phyloP scores from a whole-genome alignment of 2,797 vertebrate genomes.

The Falco berigora region DNA sequence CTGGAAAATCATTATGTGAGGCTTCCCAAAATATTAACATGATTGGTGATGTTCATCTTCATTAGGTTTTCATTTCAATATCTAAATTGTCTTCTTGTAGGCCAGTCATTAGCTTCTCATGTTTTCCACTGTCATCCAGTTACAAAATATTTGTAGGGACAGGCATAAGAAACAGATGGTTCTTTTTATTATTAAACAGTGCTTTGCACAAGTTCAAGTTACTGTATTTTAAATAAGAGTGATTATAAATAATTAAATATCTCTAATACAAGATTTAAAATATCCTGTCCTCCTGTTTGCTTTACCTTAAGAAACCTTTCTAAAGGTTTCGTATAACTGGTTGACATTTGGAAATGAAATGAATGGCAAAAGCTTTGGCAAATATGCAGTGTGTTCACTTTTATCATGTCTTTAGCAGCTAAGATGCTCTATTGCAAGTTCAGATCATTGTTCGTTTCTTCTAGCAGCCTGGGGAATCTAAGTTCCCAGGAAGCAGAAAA shows the following conservation, averaged over 20 bases:
- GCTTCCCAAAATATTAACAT: conserved; percentile 53
- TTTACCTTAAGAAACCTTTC: conserved; percentile 38
- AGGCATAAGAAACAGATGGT: neutral
- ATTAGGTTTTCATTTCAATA: conserved; percentile 51
- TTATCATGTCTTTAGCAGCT: conserved; percentile 44
- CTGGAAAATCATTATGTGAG: conserved; percentile 51
- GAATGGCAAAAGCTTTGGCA: conserved; percentile 51
- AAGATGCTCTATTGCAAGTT: conserved; percentile 26
- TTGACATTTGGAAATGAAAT: conserved; percentile 73
- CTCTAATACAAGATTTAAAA: conserved; percentile 32
- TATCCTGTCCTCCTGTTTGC: conserved; percentile 36
- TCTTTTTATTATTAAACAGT: conserved; percentile 40
- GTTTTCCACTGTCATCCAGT: neutral
- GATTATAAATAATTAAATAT: conserved; percentile 39
- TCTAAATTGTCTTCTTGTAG: neutral
- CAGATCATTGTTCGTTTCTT: conserved; percentile 40
- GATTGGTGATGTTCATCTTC: conserved; percentile 44
- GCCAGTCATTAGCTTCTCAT: conserved; percentile 14
- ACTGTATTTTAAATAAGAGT: conserved; percentile 25
- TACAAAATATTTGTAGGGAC: conserved; percentile 10
- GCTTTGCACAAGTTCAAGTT: conserved; percentile 23
- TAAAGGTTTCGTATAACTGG: conserved; percentile 43
- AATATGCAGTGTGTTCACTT: conserved; percentile 45
- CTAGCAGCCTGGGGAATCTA: conserved; percentile 30
- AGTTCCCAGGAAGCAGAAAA: conserved; percentile 54